Conservation (phyloP, 2,797 vertebrate genomes). For the Pangasius macronema region DNA sequence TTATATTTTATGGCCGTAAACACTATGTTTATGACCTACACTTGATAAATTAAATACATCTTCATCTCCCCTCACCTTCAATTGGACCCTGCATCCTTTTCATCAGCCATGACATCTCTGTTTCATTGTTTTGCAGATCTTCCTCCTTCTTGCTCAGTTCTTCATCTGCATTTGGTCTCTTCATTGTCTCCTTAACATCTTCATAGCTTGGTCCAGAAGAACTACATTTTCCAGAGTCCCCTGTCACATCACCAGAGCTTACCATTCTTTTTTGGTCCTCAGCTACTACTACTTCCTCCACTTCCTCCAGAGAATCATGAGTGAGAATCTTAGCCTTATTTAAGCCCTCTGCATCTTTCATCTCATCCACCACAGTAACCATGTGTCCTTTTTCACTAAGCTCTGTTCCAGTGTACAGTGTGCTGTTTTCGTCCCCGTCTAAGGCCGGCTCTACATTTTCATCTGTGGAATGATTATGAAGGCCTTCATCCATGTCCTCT, state of each 20-base stretch:
- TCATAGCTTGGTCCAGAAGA: conserved; percentile 62
- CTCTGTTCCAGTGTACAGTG: conserved; percentile 19
- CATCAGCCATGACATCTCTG: conserved; percentile 90
- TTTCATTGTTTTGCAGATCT: conserved; percentile 79
- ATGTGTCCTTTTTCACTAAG: conserved; percentile 35
- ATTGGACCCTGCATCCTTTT: conserved; percentile 95
- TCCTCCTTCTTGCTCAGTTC: conserved; percentile 65
- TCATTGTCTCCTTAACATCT: conserved; percentile 42
- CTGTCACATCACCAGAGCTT: conserved; percentile 62
- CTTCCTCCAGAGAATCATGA: conserved; percentile 35
- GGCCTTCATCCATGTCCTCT: conserved; percentile 68
- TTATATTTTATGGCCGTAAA: not conserved
- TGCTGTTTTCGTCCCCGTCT: conserved; percentile 46
- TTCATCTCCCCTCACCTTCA: conserved; percentile 78
- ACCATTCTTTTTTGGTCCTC: conserved; percentile 58
- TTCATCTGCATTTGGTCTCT: conserved; percentile 60
- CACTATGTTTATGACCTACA: not conserved
- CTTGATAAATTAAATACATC: not conserved
- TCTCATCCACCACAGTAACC: conserved; percentile 54
- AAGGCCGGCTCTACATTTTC: conserved; percentile 57
- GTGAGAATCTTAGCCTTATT: conserved; percentile 49
- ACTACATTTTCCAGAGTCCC: conserved; percentile 57
- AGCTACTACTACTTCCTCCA: not conserved
- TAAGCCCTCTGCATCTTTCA: conserved; percentile 9
- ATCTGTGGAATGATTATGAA: conserved; percentile 66